Evolutionary conservation across 53 echinoderm and acorn worm genomes (phyloP), one percentile per base, ranked within the genome.

Genomic region (Luidia sarsii): DNA sequence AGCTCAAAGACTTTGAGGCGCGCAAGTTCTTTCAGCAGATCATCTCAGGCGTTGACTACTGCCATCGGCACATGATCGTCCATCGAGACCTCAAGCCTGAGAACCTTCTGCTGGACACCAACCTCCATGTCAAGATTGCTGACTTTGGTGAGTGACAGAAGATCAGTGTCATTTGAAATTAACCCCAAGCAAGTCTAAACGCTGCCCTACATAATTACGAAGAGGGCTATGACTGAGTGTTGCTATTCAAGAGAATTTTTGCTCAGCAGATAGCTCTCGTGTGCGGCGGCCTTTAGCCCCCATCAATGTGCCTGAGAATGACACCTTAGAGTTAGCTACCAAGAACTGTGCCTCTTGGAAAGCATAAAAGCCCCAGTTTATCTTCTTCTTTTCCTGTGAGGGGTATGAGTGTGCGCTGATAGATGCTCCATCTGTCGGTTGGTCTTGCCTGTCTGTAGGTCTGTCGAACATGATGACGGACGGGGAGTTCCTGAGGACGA

Each of bases 401-500:
- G n/a, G n/a, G n/a, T n/a, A n/a, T n/a, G n/a, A n/a, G n/a, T n/a
- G n/a, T n/a, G n/a, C n/a, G n/a, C n/a, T n/a, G n/a, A n/a, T n/a
- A n/a, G n/a, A n/a, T n/a, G n/a, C n/a, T n/a, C n/a, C n/a, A n/a
- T n/a, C n/a, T n/a, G n/a, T n/a, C n/a, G n/a, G n/a, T n/a, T n/a
- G n/a, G n/a, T n/a, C n/a, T n/a, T n/a, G n/a, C n/a, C n/a, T n/a
- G n/a, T n/a, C n/a, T n/a, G n/a, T 69, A 97, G 97, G 97, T 83
- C 53, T 97, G 41, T 97, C 99, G 3, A 99, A 99, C 71, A 99
- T 99, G 87, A 99, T 99, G 99, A 99, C 99, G 0, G 99, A 99
- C 60, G 99, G 97, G n/a, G 99, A 99, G 82, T 99, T 99, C 77
- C 60, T 99, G 5, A 69, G 94, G 55, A 99, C 99, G 3, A 99